Evolutionary conservation across 2,797 vertebrate genomes (phyloP), one percentile per base, ranked within the genome.

Genomic region (Cyprinella venusta): DNA sequence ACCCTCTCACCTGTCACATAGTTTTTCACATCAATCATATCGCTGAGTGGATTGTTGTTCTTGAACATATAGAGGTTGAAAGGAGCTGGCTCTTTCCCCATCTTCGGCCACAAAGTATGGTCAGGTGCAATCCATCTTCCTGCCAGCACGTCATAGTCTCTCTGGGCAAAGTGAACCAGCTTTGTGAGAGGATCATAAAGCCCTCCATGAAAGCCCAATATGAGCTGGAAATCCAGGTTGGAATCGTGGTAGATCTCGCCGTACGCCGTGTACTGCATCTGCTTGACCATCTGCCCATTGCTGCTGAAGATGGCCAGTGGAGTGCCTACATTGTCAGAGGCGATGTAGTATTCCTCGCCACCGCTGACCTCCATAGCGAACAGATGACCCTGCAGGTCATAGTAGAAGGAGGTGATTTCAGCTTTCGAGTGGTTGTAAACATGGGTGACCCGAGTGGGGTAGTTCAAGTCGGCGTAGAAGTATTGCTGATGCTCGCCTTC

Each of bases 41-140:
- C 96, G 86, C 96, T 97, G 87, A 97, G 95, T 38, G 96, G 96
- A 80, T 97, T 97, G 91, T 97, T 97, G 88, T 96, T 96, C 90
- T 97, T 97, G 91, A 97, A 97, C 95, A 96, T 96, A 81, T 97
- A 97, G 21, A 97, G 88, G 88, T 96, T 97, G 88, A 97, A 96
- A 24, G 96, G 96, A 54, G 95, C 91, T 0, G 96, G 96, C 76
- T 97, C 95, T 83, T 91, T 94, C 89, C 95, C 94, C 74, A 97
- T 95, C 21, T 96, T 96, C 59, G 93, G 95, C 96, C 96, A 96
- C 91, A 96, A 92, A 61, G 93, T 93, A 19, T 97, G 95, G 90
- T 97, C 96, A 0, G 96, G 96, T 40, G 95, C 95, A 18, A 95
- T 96, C 96, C 96, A 97, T 19, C 96, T 94, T 52, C 96, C 96